Conservation (phyloP, 1,140 invertebrate genomes). For the Zaprionus lachaisei region DNA sequence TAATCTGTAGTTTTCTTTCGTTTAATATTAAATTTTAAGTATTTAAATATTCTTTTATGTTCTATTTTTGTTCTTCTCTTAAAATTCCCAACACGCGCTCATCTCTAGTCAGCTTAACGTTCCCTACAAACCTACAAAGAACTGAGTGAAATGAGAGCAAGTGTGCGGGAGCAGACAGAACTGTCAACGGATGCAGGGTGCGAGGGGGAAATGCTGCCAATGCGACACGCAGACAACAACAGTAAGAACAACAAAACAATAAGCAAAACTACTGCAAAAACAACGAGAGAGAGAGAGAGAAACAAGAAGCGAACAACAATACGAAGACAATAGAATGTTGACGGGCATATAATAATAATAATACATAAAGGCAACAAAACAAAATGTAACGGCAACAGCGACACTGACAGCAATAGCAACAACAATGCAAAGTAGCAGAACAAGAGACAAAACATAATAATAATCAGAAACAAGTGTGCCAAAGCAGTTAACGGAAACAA, state of each 20-base stretch:
- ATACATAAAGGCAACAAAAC: constrained; percentile 67
- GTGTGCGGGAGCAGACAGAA: constrained; percentile 1
- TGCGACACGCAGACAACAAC: constrained; percentile 58
- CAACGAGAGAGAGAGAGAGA: constrained; percentile 16
- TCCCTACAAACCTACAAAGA: neutral
- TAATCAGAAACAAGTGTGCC: constrained; percentile 83
- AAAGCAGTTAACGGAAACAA: constrained; percentile 83
- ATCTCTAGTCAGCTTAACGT: neutral
- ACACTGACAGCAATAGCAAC: constrained; percentile 47
- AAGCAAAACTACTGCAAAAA: constrained; percentile 43
- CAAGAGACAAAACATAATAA: constrained; percentile 79
- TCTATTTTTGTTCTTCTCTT: neutral
- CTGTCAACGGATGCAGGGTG: constrained; percentile 18
- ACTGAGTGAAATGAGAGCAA: constrained; percentile 7
- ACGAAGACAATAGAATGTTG: constrained; percentile 42
- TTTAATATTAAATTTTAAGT: too few species aligned
- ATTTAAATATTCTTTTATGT: too few species aligned
- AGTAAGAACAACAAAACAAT: constrained; percentile 16
- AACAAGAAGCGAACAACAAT: constrained; percentile 25
- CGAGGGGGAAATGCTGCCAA: constrained; percentile 44
- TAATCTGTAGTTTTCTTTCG: too few species aligned
- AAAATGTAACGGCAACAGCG: constrained; percentile 59
- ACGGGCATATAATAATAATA: constrained; percentile 67
- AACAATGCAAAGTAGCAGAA: constrained; percentile 67
- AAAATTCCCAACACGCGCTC: neutral